These are phyloP conservation scores for Echinarachnius parma DNA, from an alignment of 53 echinoderm and acorn worm species.

Conservation along the genomic window DNA sequence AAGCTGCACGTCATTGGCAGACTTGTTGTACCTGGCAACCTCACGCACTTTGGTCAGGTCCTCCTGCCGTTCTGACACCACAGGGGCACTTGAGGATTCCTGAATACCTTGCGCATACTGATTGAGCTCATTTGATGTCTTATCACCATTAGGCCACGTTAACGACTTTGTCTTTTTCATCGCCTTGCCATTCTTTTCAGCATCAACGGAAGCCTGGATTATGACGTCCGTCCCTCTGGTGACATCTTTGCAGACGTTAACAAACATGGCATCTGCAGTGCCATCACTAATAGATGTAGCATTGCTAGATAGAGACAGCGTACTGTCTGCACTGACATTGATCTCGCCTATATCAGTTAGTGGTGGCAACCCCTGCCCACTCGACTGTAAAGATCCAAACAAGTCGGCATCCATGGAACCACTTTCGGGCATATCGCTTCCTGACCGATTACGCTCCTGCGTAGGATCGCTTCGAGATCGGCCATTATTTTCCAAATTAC, in stretches of 20 bases:
- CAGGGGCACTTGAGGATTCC: slow-evolving; percentile 73
- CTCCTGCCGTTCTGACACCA: slow-evolving; percentile 70
- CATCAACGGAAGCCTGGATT: slow-evolving; percentile 64
- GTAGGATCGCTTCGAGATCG: slow-evolving; percentile 93
- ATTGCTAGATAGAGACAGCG: slow-evolving; percentile 82
- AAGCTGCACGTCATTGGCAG: slow-evolving; percentile 1
- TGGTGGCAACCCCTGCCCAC: slow-evolving; percentile 44
- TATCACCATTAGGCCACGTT: slow-evolving; percentile 99
- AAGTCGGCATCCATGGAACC: slow-evolving; percentile 61
- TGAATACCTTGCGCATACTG: slow-evolving; percentile 84
- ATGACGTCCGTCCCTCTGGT: slow-evolving; percentile 70
- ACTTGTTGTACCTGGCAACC: neutral
- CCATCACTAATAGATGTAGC: slow-evolving; percentile 92
- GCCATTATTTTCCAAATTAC: slow-evolving; percentile 55
- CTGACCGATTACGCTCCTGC: slow-evolving; percentile 82
- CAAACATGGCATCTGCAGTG: slow-evolving; percentile 72
- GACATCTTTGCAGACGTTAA: slow-evolving; percentile 74
- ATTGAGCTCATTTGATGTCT: slow-evolving; percentile 72
- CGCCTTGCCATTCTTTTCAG: slow-evolving; percentile 68
- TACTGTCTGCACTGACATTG: slow-evolving; percentile 82
- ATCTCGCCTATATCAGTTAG: slow-evolving; percentile 48
- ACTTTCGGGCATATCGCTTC: slow-evolving; percentile 48
- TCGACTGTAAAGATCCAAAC: slow-evolving; percentile 54
- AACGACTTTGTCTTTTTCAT: slow-evolving; percentile 86
- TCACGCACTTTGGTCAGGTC: slow-evolving; percentile 22